These are phyloP conservation scores for Aurelia aurita DNA, from an alignment of 30 jellyfish, hydroid and myxozoan genomes.

Conservation along the genomic window DNA sequence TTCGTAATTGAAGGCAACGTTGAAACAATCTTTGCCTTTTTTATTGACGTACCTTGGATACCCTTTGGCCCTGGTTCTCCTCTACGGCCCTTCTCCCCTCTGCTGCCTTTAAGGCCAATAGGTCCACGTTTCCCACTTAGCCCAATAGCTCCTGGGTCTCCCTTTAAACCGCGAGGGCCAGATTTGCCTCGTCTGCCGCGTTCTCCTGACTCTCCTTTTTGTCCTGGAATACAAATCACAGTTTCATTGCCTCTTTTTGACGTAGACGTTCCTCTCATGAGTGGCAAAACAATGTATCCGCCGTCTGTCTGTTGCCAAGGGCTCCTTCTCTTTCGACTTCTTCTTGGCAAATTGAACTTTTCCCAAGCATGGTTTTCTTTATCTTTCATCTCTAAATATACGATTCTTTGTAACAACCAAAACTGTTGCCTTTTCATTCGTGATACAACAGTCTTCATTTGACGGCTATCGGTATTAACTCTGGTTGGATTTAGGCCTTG, in stretches of 20 bases:
- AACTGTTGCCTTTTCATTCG: no score
- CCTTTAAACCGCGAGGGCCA: constrained; percentile 45
- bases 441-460: no score
- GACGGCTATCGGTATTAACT: no score
- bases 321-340: no score
- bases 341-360: no score
- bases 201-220: constrained; percentile 31
- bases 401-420: no score
- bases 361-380: no score
- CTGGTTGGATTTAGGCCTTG: no score
- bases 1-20: neutral
- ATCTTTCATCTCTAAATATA: no score
- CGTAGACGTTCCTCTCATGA: neutral
- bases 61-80: constrained; percentile 11
- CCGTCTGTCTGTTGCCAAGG: no score
- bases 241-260: neutral
- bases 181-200: constrained; percentile 19
- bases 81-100: neutral
- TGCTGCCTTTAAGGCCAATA: neutral
- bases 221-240: constrained; percentile 17
- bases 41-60: constrained; percentile 13
- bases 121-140: neutral
- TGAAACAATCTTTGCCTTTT: constrained; percentile 7
- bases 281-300: no score
- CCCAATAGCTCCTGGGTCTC: constrained; percentile 27